Base-by-base conservation (phyloP, 2,888 invertebrate genomes). In the Leptopilina myrica region DNA sequence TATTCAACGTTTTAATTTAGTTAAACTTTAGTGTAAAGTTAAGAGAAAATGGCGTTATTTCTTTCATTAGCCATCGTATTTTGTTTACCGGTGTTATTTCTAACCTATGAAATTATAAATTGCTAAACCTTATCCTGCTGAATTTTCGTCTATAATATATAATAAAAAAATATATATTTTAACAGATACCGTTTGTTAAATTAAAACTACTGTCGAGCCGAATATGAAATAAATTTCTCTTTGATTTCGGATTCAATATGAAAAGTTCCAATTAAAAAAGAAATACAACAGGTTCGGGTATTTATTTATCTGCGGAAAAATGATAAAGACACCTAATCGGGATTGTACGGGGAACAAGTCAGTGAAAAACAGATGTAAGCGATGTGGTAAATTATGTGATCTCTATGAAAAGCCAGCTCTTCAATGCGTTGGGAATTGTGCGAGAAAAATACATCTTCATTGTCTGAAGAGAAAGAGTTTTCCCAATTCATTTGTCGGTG, bases 401-500 rank as follows among this genome's bases (percentile, higher is more conserved):
- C 93, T 94, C 59, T 94, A 94, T 83, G 87, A 90, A 11, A 92
- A 92, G 40, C 95, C 95, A 56, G 95, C 94, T 33, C 90, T 96
- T 66, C 91, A 93, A 76, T 96, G 96, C 87, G 91, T 91, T 53
- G 91, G 88, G 7, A 79, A 88, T 53, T 96, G 96, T 87, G 88
- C 92, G 7, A 90, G 91, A 82, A 93, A 93, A 83, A 94, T 96
- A 11, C 96, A 96, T 88, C 89, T 95, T 15, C 92, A 92, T 40
- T 97, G 97, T 87, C 91, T 96, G 53, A 93, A 93, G 83, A 92
- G 94, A 40, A 94, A 94, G 0, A 94, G 94, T 11, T 94, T 96
- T 0, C 96, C 96, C 0, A 95, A 95, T 0, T 95, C 95, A 81
- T 93, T 96, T 14, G 89, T 93, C 0, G 95, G 96, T 11, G 97